Evolutionary conservation across 2,888 invertebrate species (phyloP).

Genomic region (Rosalia funebris): DNA sequence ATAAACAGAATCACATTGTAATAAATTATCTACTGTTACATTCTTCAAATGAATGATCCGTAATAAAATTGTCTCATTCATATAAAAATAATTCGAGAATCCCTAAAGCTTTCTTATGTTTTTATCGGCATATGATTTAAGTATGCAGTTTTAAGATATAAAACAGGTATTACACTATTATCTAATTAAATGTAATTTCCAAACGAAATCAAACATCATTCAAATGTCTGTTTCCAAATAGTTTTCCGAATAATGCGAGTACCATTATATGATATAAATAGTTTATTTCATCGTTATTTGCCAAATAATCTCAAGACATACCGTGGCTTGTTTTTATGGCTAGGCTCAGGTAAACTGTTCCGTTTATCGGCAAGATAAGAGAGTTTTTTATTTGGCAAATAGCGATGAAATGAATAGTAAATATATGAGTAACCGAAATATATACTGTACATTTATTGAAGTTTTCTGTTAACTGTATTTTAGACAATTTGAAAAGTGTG

Average conservation of each 20-base stretch:
- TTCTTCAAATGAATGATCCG: not conserved
- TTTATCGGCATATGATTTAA: not conserved
- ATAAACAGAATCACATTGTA: too few species aligned
- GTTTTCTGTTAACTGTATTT: slow-evolving; percentile 44
- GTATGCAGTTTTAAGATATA: not conserved
- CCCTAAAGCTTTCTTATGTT: not conserved
- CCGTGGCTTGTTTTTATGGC: too few species aligned
- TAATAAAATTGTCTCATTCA: not conserved
- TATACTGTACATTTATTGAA: slow-evolving; percentile 41
- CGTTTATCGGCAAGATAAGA: too few species aligned
- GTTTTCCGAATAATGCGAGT: slow-evolving; percentile 5
- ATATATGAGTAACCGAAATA: slow-evolving; percentile 45
- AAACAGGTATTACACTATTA: slow-evolving; percentile 10
- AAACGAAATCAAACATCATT: slow-evolving; percentile 19
- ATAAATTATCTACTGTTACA: too few species aligned
- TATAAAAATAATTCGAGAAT: not conserved
- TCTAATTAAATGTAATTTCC: slow-evolving; percentile 13
- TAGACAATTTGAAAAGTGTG: slow-evolving; percentile 44
- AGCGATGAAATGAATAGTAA: too few species aligned
- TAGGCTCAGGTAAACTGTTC: too few species aligned
- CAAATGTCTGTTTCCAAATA: slow-evolving; percentile 9
- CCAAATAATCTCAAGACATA: too few species aligned
- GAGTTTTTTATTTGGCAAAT: too few species aligned
- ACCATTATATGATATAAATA: slow-evolving; percentile 30
- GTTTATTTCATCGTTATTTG: too few species aligned